Conservation (phyloP, 2,797 vertebrate genomes). For the Pipistrellus kuhlii region DNA sequence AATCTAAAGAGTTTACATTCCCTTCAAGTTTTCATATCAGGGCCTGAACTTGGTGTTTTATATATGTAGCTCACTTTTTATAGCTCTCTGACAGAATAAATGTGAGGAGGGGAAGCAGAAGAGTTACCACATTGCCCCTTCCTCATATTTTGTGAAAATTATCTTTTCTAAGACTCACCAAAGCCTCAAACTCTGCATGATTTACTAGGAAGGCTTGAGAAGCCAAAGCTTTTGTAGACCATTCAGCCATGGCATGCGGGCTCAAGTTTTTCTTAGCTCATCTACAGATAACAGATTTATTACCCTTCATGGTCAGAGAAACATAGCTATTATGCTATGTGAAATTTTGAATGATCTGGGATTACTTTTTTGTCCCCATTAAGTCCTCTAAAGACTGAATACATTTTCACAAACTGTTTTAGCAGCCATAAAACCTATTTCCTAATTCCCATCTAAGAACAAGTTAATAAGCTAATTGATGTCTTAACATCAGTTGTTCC, state of each 20-base stretch:
- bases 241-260: slow-evolving; percentile 41
- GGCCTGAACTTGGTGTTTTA: slow-evolving; percentile 47
- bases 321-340: background rate
- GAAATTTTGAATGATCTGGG: background rate
- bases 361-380: background rate
- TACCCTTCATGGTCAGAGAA: background rate
- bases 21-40: slow-evolving; percentile 74
- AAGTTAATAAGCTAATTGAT: slow-evolving; percentile 47
- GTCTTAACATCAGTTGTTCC: slow-evolving; percentile 6
- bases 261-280: slow-evolving; percentile 20
- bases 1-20: slow-evolving; percentile 77
- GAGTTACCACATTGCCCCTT: slow-evolving; percentile 5
- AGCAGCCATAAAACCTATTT: background rate
- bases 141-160: slow-evolving; percentile 57
- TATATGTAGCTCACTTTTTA: slow-evolving; percentile 13
- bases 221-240: slow-evolving; percentile 40
- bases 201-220: slow-evolving; percentile 67
- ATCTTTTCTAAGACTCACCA: slow-evolving; percentile 58
- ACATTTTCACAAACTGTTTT: background rate
- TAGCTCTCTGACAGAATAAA: slow-evolving; percentile 66
- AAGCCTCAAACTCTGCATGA: slow-evolving; percentile 23
- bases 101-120: background rate
- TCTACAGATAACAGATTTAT: slow-evolving; percentile 7
- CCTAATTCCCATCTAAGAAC: slow-evolving; percentile 25
- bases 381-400: background rate